Evolutionary conservation across 37 sponge, comb jelly and placozoan genomes (phyloP).

Genomic region (Aphrocallistes beatrix): DNA sequence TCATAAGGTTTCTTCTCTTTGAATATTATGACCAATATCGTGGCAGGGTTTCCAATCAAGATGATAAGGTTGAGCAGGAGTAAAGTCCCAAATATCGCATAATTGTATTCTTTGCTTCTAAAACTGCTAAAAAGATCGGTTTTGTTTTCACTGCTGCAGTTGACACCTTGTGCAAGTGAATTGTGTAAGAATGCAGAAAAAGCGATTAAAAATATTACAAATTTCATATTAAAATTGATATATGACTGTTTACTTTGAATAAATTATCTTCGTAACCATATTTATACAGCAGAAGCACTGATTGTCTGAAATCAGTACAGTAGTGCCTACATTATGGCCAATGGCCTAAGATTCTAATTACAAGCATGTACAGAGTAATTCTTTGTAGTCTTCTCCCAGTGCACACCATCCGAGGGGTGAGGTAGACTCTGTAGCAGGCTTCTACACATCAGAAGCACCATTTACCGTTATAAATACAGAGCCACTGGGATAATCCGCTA

Average conservation of each 20-base stretch:
- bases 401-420: too few species aligned
- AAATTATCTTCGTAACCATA: background rate
- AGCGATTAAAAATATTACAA: background rate
- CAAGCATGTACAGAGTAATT: too few species aligned
- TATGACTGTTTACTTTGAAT: background rate
- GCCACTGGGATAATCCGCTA: too few species aligned
- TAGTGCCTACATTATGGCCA: background rate
- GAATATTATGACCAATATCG: background rate
- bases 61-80: background rate
- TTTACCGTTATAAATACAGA: too few species aligned
- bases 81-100: background rate
- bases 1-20: conserved; percentile 18
- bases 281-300: background rate
- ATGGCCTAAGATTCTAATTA: background rate
- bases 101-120: background rate
- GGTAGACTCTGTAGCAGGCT: too few species aligned
- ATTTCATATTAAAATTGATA: background rate
- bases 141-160: background rate
- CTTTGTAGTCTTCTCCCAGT: too few species aligned
- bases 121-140: background rate
- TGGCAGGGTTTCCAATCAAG: background rate
- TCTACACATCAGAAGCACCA: too few species aligned
- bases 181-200: background rate
- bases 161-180: background rate
- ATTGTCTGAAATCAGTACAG: too few species aligned